Evolutionary conservation across 2,888 invertebrate genomes (phyloP), one percentile per base, ranked within the genome.

Genomic region (Atethmia centrago): DNA sequence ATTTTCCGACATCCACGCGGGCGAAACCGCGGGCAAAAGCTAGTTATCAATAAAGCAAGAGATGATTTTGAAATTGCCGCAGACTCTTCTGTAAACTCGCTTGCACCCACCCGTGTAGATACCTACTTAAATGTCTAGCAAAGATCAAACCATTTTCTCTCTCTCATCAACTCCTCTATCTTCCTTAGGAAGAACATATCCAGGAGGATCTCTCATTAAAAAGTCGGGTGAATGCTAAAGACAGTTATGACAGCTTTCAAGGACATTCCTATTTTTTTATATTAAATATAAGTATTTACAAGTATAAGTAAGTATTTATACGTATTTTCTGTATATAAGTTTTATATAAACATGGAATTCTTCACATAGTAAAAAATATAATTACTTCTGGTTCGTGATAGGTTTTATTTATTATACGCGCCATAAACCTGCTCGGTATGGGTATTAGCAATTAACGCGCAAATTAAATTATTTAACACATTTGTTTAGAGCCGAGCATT

Each of bases 371-470:
- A n/a, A 19, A 31, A 42, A 19, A 19, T n/a, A 55, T 77, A 74
- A 74, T 65, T 65, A 74, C 55, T 55, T 59, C 62, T 75, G 64
- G 49, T 25, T 80, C 59, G 42, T 36, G 59, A 71, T 42, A 16
- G n/a, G n/a, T n/a, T n/a, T n/a, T n/a, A n/a, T n/a, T n/a, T n/a
- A 49, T n/a, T 5, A 68, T 21, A 31, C 21, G 40, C 21, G 47
- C 40, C 19, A 21, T 49, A 79, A 65, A 80, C 59, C 40, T 65
- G 59, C n/a, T 42, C 31, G 21, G 14, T 21, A 31, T 19, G 16
- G 21, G 16, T 45, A 45, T 58, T 49, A 45, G 28, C 21, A 47
- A 77, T 77, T n/a, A 71, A 49, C 28, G 21, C 14, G 25, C 21
- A 49, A 12, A 74, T 56, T 25, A 25, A 74, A 64, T 74, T 47